phyloP scores from a whole-genome alignment of 2,113 vertebrate genomes.

The Centrocercus urophasianus region DNA sequence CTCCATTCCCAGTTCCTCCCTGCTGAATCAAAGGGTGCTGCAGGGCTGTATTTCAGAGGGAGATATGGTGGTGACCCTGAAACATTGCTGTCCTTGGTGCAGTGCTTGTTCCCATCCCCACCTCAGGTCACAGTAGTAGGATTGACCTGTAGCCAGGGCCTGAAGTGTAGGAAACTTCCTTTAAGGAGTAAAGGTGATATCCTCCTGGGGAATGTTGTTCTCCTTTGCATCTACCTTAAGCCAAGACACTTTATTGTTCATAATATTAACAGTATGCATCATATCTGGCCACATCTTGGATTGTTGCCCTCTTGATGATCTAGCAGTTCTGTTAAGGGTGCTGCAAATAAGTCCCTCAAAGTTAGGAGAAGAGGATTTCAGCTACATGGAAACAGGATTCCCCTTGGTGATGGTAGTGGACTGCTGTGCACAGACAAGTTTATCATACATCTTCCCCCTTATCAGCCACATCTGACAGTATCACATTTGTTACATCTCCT shows the following conservation, averaged over 20 bases:
- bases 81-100: fast-evolving
- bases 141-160: background rate
- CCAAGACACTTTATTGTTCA: fast-evolving
- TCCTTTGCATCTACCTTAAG: background rate
- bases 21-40: background rate
- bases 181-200: background rate
- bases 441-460: background rate
- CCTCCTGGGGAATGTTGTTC: background rate
- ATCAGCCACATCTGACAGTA: conserved; percentile 37
- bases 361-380: background rate
- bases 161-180: background rate
- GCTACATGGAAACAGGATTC: background rate
- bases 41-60: background rate
- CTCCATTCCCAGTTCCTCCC: background rate
- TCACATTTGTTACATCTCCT: background rate
- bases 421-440: background rate
- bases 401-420: background rate
- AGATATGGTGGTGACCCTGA: background rate
- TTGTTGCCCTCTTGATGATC: background rate
- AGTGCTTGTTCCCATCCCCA: background rate
- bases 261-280: fast-evolving
- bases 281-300: background rate
- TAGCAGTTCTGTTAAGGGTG: background rate
- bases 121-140: background rate
- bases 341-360: background rate